Evolutionary conservation across 2,113 vertebrate genomes (phyloP).

Genomic region (Dryoscopus gambensis): DNA sequence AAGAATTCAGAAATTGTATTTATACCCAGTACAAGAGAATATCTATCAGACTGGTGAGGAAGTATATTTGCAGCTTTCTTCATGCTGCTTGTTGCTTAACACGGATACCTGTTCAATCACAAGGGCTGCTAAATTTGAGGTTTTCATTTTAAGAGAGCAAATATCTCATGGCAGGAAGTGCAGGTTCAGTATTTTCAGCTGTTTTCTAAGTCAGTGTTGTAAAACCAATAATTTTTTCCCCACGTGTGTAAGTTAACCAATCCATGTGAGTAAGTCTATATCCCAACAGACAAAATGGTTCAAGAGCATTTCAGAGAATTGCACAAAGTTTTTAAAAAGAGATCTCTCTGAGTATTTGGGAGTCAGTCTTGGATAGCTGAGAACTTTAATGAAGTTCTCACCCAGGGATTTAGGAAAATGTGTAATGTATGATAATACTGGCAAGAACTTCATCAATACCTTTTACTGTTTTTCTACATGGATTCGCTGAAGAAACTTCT

Average conservation of each 20-base stretch:
- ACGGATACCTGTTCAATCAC: neutral
- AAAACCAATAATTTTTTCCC: neutral
- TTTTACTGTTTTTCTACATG: neutral
- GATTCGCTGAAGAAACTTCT: neutral
- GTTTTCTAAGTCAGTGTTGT: neutral
- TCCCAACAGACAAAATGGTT: neutral
- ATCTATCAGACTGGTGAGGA: neutral
- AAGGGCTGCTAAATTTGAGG: neutral
- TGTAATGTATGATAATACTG: neutral
- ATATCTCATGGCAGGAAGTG: neutral
- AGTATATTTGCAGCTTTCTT: neutral
- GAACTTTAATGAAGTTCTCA: neutral
- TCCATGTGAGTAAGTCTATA: neutral
- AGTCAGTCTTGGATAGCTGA: neutral
- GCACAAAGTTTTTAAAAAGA: neutral
- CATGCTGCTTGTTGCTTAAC: neutral
- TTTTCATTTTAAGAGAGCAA: neutral
- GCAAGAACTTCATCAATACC: neutral
- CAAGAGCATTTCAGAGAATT: neutral
- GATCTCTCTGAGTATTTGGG: neutral
- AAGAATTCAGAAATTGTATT: neutral
- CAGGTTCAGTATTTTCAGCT: neutral
- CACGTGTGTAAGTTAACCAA: rapidly evolving
- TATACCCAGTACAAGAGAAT: neutral
- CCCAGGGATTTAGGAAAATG: neutral